Base-by-base conservation (phyloP, 2,113 vertebrate genomes). In the Hymenochirus boettgeri region DNA sequence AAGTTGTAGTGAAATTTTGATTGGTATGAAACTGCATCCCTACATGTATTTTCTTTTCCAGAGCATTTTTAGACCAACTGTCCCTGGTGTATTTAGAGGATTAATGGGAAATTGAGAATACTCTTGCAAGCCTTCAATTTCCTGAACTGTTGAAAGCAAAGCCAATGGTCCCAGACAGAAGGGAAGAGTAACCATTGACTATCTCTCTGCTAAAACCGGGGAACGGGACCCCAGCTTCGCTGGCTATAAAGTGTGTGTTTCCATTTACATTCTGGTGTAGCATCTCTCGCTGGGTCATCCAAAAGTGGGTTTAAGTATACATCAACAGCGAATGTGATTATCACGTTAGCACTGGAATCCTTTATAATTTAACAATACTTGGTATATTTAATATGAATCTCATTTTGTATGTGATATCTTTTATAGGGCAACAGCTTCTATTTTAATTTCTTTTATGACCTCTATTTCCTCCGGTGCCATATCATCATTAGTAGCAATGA, bases 221-320 rank as follows among this genome's bases (percentile, higher is more conserved):
- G 77, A 74, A 19, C 74, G 79, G 35, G 77, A 57, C 77, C n/a
- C 79, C 76, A 13, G 75, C 74, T 46, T 79, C 77, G 18, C 77
- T 79, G 18, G 77, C 79, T 23, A 81, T 62, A 76, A 75, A 81
- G 23, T 72, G 71, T 62, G n/a, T n/a, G n/a, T 72, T 79, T 3
- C 67, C 71, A 1, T 73, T 81, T 57, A 81, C 42, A 15, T 81
- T 79, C 51, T 81, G 79, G 12, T 23, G 24, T 2, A 74, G 37
- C 12, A 75, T 61, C 62, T 81, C n/a, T n/a, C n/a, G n/a, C n/a
- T n/a, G n/a, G n/a, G n/a, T n/a, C 75, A 18, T 77, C 71, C 24
- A 81, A 35, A 8, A 81, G 39, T 10, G 75, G 75, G 23, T 73
- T 39, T 18, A 81, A 73, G 57, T 81, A 74, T 33, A 73, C 69